phyloP scores from a whole-genome alignment of 1,140 invertebrate genomes.

The Hesperophylax magnus region DNA sequence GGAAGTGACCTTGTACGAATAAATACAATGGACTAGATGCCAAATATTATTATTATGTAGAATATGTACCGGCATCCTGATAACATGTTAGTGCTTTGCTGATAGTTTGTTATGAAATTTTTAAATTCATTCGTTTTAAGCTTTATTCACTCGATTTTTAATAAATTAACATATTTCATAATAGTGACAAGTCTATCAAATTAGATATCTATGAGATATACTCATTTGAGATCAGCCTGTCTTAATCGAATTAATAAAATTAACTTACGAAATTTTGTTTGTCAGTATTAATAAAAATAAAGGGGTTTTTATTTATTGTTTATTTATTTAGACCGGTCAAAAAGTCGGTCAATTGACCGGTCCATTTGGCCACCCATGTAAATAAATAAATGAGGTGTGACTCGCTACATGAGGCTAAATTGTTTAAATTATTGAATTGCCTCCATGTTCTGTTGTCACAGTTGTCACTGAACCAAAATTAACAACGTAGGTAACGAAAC shows the following conservation, averaged over 20 bases:
- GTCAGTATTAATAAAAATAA: not conserved
- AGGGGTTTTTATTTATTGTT: not conserved
- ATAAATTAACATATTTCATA: no score
- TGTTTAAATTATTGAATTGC: constrained; percentile 13
- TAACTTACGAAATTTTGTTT: not conserved
- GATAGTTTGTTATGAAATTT: no score
- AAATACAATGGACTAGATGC: no score
- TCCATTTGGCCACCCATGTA: not conserved
- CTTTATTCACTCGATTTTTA: no score
- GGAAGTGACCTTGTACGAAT: no score
- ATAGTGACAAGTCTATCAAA: no score
- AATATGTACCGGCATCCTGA: no score
- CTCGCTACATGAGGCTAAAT: not conserved
- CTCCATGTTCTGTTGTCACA: not conserved
- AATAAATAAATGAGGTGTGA: constrained; percentile 8
- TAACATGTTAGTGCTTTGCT: no score
- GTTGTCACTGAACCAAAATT: not conserved
- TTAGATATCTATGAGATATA: no score
- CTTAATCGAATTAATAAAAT: not conserved
- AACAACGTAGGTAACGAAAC: not conserved
- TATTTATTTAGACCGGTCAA: not conserved
- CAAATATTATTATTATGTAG: no score
- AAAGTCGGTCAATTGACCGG: not conserved
- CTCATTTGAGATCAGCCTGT: not conserved
- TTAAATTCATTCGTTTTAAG: no score